phyloP scores from a whole-genome alignment of 1,140 invertebrate species.

The Pseudomyrmex pallidus region DNA sequence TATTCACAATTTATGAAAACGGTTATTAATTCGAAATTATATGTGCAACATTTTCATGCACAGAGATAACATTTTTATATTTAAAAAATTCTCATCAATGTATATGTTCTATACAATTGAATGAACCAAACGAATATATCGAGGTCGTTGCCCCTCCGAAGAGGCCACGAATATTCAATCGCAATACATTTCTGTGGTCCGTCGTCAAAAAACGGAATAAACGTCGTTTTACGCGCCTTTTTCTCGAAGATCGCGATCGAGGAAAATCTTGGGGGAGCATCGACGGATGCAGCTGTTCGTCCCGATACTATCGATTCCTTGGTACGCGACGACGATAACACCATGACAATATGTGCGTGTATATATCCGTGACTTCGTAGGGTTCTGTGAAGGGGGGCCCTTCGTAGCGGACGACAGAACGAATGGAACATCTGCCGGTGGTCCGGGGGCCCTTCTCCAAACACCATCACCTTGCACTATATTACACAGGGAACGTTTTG shows the following conservation, averaged over 20 bases:
- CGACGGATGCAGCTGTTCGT: slow-evolving; percentile 68
- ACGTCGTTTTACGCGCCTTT: slow-evolving; percentile 7
- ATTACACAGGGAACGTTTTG: slow-evolving; percentile 65
- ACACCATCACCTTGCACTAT: slow-evolving; percentile 76
- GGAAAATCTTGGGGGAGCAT: slow-evolving; percentile 54
- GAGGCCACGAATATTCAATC: slow-evolving; percentile 13
- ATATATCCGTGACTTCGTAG: slow-evolving; percentile 75
- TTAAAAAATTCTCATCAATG: no score
- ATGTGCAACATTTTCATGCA: not conserved
- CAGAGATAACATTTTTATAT: not conserved
- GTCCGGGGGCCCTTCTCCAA: slow-evolving; percentile 73
- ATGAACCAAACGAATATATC: not conserved
- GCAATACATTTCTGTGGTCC: slow-evolving; percentile 22
- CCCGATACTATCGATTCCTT: slow-evolving; percentile 71
- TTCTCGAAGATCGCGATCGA: slow-evolving; percentile 51
- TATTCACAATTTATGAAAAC: no score
- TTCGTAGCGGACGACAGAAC: slow-evolving; percentile 76
- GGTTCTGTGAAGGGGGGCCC: slow-evolving; percentile 75
- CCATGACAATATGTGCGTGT: slow-evolving; percentile 23
- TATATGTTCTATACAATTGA: not conserved
- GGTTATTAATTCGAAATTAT: no score
- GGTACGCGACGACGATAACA: slow-evolving; percentile 55
- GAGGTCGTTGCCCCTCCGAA: not conserved
- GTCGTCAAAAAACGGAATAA: slow-evolving; percentile 5
- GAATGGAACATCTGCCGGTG: slow-evolving; percentile 84